Conservation (phyloP, 2,113 vertebrate species). For the Tauraco erythrolophus region DNA sequence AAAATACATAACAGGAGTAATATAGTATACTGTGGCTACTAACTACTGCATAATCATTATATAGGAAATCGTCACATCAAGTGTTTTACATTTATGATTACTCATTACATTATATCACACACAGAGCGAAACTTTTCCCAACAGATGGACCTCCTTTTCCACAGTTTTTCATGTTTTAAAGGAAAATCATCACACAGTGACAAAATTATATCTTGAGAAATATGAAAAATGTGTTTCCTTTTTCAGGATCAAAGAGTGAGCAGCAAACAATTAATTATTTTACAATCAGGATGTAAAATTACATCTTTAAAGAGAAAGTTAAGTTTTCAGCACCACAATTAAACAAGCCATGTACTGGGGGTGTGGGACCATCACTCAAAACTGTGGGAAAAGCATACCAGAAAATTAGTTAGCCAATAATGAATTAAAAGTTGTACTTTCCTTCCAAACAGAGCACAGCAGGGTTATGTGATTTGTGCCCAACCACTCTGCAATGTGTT, state of each 20-base stretch:
- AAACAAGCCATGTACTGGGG: not conserved
- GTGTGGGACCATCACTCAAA: not conserved
- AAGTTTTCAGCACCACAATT: not conserved
- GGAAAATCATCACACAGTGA: constrained; percentile 45
- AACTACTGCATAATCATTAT: constrained; percentile 63
- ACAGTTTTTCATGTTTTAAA: constrained; percentile 33
- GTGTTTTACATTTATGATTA: constrained; percentile 63
- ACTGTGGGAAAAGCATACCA: constrained; percentile 21
- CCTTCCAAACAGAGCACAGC: not conserved
- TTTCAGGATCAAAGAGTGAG: constrained; percentile 34
- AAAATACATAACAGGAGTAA: constrained; percentile 67
- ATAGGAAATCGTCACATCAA: constrained; percentile 56
- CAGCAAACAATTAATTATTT: constrained; percentile 2
- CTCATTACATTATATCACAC: constrained; percentile 55
- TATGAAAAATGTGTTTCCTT: constrained; percentile 9
- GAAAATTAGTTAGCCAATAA: constrained; percentile 24
- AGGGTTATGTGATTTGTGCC: constrained; percentile 10
- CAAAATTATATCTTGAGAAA: constrained; percentile 15
- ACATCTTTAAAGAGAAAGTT: not conserved
- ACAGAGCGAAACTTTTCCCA: constrained; percentile 18
- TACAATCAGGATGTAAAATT: not conserved
- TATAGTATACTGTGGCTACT: constrained; percentile 59
- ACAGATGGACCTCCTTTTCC: constrained; percentile 30
- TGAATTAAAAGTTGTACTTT: constrained; percentile 28
- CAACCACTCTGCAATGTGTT: not conserved